Evolutionary conservation across 2,888 invertebrate genomes (phyloP), one percentile per base, ranked within the genome.

Genomic region (Rhopalosiphum nymphaeae): DNA sequence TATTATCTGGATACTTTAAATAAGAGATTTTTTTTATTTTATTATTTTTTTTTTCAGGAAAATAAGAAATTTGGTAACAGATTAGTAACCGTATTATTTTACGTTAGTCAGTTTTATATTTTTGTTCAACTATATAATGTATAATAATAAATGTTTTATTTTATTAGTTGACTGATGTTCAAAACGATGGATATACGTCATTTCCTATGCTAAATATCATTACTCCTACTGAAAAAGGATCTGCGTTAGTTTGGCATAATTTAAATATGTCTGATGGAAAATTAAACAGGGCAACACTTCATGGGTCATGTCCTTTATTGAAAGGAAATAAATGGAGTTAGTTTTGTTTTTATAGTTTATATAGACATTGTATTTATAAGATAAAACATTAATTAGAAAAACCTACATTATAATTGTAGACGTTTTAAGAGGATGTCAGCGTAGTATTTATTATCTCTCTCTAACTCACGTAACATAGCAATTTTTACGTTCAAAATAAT

Each of bases 311-410:
- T 84, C 93, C 93, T 25, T 13, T 93, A n/a, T 56, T 93, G 49
- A 89, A 67, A 78, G 93, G 93, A 89, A 67, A 93, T 67, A 93
- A 93, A 89, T 93, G 89, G 93, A 90, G 93, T 93, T 5, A 89
- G 89, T 78, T 44, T 21, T 85, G 4, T 16, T 84, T 46, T n/a
- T 46, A n/a, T 29, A 85, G 3, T 85, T 29, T 44, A 44, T 44
- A 85, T 16, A 46, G 7, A 7, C 11, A 26, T 44, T 44, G 2
- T 7, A 25, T 86, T 10, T 3, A 29, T 16, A 21, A 53, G 53
- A 86, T 0, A 46, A 29, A 11, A 46, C n/a, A 86, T 86, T 29
- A 67, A 67, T n/a, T 67, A 1, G n/a, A n/a, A n/a, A n/a, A n/a
- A n/a, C n/a, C n/a, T n/a, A n/a, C n/a, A n/a, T n/a, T n/a, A n/a